Evolutionary conservation across 2,797 vertebrate species (phyloP), one percentile per base, ranked within the genome.

Genomic region (Amphiprion clarkii): DNA sequence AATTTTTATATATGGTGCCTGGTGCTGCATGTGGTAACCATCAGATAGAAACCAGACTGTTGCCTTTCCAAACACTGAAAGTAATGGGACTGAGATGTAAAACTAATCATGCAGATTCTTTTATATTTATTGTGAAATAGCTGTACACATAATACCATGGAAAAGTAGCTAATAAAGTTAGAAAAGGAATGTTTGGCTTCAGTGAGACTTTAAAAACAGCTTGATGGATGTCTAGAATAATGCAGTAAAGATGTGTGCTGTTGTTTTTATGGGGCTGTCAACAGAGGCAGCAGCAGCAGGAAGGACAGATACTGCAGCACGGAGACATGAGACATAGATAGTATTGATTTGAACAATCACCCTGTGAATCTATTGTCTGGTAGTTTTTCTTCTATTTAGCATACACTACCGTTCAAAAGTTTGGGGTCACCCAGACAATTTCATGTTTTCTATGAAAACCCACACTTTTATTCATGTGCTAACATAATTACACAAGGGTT

Each of bases 221-320:
- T 48, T 48, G 46, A 48, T 48, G 46, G 46, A 57, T 52, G 53
- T 17, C 4, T 49, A 2, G 23, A 51, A 17, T 71, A 78, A 71
- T 51, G 19, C 31, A 56, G 31, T 62, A 39, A 61, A 67, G 68
- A 67, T 78, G 75, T 66, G 46, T 29, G 10, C 55, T 60, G 59
- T 64, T 51, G 39, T 6, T 48, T 75, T 48, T 58, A 21, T 16
- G 9, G 39, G 19, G 13, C 44, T 53, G 48, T 39, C 56, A 46
- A 12, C 48, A 40, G 21, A 33, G 25, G 44, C n/a, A 63, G 36
- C 49, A 69, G 5, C 44, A 12, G 2, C 23, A 21, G 29, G 44
- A 40, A 16, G 13, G 13, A 44, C 42, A 44, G 13, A 39, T 12
- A 12, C 42, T 5, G 42, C 42, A 11, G 7, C 14, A 14, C 33